Percentiles rank a stretch among this genome's conserved stretches.
phyloP scores from a whole-genome alignment of 35 echinoderm and acorn worm genomes.

The Strongylocentrotus purpuratus region DNA sequence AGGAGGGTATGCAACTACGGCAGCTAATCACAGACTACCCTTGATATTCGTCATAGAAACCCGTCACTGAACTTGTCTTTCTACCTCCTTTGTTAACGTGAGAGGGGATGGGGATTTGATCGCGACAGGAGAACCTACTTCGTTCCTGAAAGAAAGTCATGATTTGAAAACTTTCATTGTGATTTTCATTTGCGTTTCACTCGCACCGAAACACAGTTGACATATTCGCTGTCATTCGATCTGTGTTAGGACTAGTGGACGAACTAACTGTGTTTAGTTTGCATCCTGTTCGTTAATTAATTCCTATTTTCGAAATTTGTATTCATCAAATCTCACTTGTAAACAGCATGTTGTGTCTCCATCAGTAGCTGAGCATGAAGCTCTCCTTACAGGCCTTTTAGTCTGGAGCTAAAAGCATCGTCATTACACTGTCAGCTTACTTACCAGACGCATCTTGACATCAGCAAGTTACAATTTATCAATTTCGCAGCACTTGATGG shows the following conservation, averaged over 20 bases:
- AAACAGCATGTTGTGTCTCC: not conserved
- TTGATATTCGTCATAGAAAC: conserved; percentile 14
- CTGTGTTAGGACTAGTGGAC: not conserved
- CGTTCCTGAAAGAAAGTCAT: not conserved
- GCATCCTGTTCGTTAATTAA: not conserved
- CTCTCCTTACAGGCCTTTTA: not conserved
- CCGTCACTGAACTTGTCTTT: not conserved
- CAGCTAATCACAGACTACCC: not conserved
- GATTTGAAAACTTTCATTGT: not conserved
- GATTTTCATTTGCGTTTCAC: not conserved
- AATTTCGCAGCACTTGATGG: not conserved
- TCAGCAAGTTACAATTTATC: not conserved
- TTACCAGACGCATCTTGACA: not conserved
- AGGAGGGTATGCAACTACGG: not conserved
- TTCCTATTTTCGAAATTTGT: too few species aligned
- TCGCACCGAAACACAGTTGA: not conserved
- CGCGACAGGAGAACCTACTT: not conserved
- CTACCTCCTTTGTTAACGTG: not conserved
- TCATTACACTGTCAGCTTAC: not conserved
- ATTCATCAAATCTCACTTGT: too few species aligned
- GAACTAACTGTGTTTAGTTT: not conserved
- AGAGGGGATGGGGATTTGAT: not conserved
- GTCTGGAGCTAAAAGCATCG: not conserved
- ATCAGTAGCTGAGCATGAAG: not conserved
- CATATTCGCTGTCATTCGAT: not conserved